Conservation (phyloP, 2,797 vertebrate genomes). For the Anabacerthia variegaticeps region DNA sequence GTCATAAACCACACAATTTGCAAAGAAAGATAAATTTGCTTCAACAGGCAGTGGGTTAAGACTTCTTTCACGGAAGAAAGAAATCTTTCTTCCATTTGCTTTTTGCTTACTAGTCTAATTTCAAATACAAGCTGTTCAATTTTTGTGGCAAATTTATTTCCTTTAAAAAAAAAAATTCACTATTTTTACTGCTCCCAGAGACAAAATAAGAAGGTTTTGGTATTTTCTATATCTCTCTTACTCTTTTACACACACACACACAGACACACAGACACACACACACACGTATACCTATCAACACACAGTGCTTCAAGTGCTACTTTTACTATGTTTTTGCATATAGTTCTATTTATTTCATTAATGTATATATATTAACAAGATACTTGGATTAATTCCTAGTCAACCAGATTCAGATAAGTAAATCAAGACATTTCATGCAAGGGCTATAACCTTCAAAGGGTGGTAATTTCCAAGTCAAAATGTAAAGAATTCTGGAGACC, state of each 20-base stretch:
- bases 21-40: neutral
- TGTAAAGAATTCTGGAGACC: neutral
- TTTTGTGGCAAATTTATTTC: neutral
- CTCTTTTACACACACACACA: neutral
- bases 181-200: neutral
- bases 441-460: neutral
- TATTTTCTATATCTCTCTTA: neutral
- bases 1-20: neutral
- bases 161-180: neutral
- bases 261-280: neutral
- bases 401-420: neutral
- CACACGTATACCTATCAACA: neutral
- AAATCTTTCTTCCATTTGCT: neutral
- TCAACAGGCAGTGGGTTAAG: neutral
- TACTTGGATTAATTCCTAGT: neutral
- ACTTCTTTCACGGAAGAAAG: neutral
- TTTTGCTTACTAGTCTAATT: neutral
- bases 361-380: neutral
- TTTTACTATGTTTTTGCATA: neutral
- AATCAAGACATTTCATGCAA: conserved; percentile 1
- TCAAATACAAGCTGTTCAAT: neutral
- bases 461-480: neutral
- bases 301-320: neutral
- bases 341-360: neutral
- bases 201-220: neutral